Evolutionary conservation across 2,113 vertebrate species (phyloP), one percentile per base, ranked within the genome.

Genomic region (Semnornis frantzii): DNA sequence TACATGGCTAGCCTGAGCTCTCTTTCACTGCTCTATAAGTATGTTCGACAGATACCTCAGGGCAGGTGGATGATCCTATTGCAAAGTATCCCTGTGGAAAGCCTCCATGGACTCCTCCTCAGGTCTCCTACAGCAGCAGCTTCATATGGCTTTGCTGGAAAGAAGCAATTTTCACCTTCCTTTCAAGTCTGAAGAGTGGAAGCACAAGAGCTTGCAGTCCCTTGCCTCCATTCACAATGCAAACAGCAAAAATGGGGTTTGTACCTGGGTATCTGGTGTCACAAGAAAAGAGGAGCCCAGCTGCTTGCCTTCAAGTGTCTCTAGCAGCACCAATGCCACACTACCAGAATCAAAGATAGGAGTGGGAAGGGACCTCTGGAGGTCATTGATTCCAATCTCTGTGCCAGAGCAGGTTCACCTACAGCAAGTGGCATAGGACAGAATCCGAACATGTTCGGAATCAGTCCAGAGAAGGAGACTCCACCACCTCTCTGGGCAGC

Each of bases 1-100:
- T 13, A 27, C 1, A 0, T 1, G 17, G 17, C 59, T 39, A 50
- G n/a, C 30, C 34, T 0, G 0, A 3, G 44, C 44, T 46, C 50
- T 25, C n/a, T 19, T 85, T 5, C 63, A 20, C 42, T 0, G 0
- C 33, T 58, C 4, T 3, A 30, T 15, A 34, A 4, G 70, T 65
- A 44, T 31, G 8, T 73, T 65, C 63, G 46, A 63, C 12, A 15
- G 48, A 42, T 48, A 37, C 44, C n/a, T 68, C 12, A 10, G 50
- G 55, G 59, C 21, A 57, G 50, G 17, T 34, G 59, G 65, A 6
- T 0, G 5, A 71, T 65, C 64, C 50, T 19, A 18, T 21, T 4
- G 2, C 82, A 55, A n/a, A 33, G 15, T 50, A 44, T 34, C 66
- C 52, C 16, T 12, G 20, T 4, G 6, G 19, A 72, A 68, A 82